These are phyloP conservation scores for Acanthosepion pharaonis DNA, from an alignment of 2,888 invertebrate genomes.

Conservation along the genomic window DNA sequence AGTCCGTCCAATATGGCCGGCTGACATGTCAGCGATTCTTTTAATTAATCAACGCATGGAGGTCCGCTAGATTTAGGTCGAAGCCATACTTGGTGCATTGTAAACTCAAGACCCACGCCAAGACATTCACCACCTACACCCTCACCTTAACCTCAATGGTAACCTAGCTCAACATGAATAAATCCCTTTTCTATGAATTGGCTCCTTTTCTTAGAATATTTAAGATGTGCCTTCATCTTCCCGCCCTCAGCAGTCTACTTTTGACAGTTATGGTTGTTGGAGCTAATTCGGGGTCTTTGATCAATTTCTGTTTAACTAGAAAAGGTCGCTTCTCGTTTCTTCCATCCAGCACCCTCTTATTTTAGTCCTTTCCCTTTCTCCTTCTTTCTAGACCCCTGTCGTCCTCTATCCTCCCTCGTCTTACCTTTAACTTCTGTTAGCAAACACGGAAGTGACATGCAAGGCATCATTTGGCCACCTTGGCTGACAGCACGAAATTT, in stretches of 20 bases:
- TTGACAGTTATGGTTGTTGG: constrained; percentile 21
- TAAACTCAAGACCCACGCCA: neutral
- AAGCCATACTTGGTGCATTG: too few species aligned
- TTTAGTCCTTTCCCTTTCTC: neutral
- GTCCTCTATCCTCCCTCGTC: neutral
- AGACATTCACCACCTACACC: neutral
- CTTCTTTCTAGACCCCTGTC: neutral
- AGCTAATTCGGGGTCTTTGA: neutral
- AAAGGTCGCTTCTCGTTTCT: neutral
- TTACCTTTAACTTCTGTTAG: neutral
- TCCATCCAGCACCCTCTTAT: neutral
- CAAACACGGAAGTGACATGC: constrained; percentile 23
- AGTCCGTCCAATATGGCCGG: too few species aligned
- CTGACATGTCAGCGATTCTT: too few species aligned
- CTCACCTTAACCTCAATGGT: neutral
- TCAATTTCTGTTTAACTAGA: constrained; percentile 20
- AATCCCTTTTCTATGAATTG: neutral
- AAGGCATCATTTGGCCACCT: neutral
- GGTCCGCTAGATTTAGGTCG: too few species aligned
- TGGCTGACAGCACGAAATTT: constrained; percentile 1
- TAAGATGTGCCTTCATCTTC: neutral
- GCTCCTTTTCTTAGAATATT: neutral
- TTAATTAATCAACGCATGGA: too few species aligned
- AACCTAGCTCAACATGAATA: neutral
- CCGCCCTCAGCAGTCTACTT: neutral